These are phyloP conservation scores for Strix aluco DNA, from an alignment of 2,113 vertebrate species.

Conservation along the genomic window DNA sequence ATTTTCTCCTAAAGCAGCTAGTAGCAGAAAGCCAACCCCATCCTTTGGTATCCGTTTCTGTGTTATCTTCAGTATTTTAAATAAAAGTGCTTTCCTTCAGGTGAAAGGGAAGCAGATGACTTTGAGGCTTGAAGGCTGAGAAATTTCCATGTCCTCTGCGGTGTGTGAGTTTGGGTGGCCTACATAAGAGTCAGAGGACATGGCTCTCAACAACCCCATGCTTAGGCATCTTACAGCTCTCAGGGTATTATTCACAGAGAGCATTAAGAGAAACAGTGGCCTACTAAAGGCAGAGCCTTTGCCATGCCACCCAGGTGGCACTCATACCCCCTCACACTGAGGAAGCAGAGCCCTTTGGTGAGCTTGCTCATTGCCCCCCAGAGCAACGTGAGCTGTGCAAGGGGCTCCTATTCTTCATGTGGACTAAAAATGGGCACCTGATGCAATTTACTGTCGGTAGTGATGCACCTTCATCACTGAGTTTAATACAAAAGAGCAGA, in stretches of 20 bases:
- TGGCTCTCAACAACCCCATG: accelerated
- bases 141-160: not conserved
- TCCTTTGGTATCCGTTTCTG: not conserved
- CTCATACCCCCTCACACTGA: too few relatives aligned
- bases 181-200: not conserved
- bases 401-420: not conserved
- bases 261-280: not conserved
- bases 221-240: not conserved
- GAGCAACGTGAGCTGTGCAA: not conserved
- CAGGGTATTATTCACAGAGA: not conserved
- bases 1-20: not conserved
- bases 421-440: not conserved
- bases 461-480: not conserved
- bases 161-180: not conserved
- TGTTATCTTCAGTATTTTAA: not conserved
- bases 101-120: not conserved
- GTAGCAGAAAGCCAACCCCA: not conserved
- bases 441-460: not conserved
- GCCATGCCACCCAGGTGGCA: accelerated
- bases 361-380: not conserved
- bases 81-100: not conserved
- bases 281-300: not conserved
- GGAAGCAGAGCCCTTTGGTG: not conserved
- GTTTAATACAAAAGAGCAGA: not conserved
- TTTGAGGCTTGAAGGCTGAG: not conserved